Evolutionary conservation across 2,797 vertebrate species (phyloP).

Genomic region (Dendrocincla tyrannina): DNA sequence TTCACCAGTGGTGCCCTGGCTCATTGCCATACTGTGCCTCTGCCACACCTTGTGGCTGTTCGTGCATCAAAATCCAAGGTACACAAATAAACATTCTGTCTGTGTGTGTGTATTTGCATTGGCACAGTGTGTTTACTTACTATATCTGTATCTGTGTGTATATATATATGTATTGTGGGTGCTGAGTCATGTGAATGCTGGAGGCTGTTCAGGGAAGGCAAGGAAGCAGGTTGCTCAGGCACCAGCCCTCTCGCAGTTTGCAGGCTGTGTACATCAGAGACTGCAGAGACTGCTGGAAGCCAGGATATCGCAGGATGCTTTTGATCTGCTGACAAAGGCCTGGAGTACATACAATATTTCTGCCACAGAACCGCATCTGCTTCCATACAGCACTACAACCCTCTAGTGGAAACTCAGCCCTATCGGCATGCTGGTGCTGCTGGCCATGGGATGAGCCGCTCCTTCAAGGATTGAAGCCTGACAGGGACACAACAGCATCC

Average conservation of each 20-base stretch:
- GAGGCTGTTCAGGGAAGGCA: not conserved
- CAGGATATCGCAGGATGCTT: not conserved
- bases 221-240: not conserved
- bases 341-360: not conserved
- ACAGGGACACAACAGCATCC: not conserved
- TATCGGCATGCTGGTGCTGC: fast-evolving
- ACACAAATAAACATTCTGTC: not conserved
- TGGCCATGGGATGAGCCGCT: fast-evolving
- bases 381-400: constrained; percentile 54
- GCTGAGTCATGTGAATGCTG: not conserved
- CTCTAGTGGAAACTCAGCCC: constrained; percentile 33
- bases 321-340: constrained; percentile 55
- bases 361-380: not conserved
- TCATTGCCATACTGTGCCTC: fast-evolving
- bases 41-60: fast-evolving
- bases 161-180: not conserved
- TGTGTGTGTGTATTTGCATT: not conserved
- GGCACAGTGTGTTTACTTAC: not conserved
- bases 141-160: fast-evolving
- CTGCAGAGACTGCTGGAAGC: not conserved
- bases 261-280: constrained; percentile 21
- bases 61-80: fast-evolving
- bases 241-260: not conserved
- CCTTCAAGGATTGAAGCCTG: not conserved
- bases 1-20: not conserved